Evolutionary conservation across 2,113 vertebrate genomes (phyloP), one percentile per base, ranked within the genome.

Genomic region (Hippocampus mohnikei): DNA sequence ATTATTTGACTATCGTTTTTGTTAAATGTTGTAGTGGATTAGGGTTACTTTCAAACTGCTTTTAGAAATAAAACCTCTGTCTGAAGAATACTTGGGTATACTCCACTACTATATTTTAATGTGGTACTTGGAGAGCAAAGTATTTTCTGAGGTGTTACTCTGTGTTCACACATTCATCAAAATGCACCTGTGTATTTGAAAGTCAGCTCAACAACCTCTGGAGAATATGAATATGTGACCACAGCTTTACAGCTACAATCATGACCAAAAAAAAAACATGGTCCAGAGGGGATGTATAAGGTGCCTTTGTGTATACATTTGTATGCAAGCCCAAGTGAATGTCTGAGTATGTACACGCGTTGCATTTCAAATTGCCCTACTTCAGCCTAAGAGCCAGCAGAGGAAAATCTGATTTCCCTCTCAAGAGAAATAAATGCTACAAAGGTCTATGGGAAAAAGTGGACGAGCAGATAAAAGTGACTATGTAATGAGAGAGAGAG

Each of bases 161-260:
- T 2, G 21, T 53, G 21, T n/a, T n/a, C 33, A 40, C 21, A 70
- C 23, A 8, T 20, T 33, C 15, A 33, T 60, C 5, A 33, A 25
- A 67, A 71, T 65, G 71, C 55, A 60, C 40, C 13, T 79, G 48
- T 67, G 50, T 69, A 77, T 40, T 59, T 67, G 33, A 23, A 67
- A 58, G 18, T 62, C 64, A 58, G 73, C 84, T 84, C 74, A 82
- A 80, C 76, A 81, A 63, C 67, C 70, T 75, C 42, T 71, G 18
- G 58, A 80, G 74, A 78, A 4, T 46, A 33, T 67, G 48, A 41
- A 79, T 69, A 81, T 82, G 67, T 84, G 67, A 80, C 82, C 58
- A 78, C 81, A 85, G 82, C 72, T 80, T 77, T 48, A 65, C 80
- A 83, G 75, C 75, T 68, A n/a, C 67, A 61, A 73, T 84, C 83